Conservation (phyloP, 2,113 vertebrate genomes). For the Xyliphius kryptos region DNA sequence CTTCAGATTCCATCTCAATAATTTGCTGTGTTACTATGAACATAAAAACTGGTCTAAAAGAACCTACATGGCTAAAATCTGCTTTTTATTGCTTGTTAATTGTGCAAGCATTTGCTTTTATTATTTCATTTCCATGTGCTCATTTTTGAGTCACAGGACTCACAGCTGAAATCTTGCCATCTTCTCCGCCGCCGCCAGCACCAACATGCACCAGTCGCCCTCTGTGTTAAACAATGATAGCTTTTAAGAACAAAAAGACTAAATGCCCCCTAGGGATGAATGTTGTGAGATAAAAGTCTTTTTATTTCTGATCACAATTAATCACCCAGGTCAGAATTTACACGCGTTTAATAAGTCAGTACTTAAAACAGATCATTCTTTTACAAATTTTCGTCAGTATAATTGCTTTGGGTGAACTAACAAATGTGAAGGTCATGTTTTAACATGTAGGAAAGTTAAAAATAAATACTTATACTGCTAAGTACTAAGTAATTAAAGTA, state of each 20-base stretch:
- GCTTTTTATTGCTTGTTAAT: too few relatives aligned
- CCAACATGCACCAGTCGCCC: slow-evolving; percentile 12
- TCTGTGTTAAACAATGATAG: slow-evolving; percentile 27
- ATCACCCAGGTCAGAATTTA: too few relatives aligned
- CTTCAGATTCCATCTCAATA: neutral
- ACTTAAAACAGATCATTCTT: too few relatives aligned
- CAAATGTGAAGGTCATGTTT: too few relatives aligned
- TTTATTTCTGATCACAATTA: too few relatives aligned
- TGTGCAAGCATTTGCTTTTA: neutral
- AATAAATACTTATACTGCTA: too few relatives aligned
- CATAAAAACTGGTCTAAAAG: too few relatives aligned
- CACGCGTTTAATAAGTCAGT: neutral
- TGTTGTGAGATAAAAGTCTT: neutral
- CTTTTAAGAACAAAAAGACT: slow-evolving; percentile 24
- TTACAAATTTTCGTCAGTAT: too few relatives aligned
- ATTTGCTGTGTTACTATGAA: neutral
- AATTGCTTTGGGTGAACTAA: too few relatives aligned
- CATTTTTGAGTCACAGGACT: slow-evolving; percentile 7
- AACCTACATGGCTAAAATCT: too few relatives aligned
- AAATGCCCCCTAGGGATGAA: slow-evolving; percentile 8
- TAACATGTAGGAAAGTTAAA: too few relatives aligned
- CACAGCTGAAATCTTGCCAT: slow-evolving; percentile 19
- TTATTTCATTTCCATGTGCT: slow-evolving; percentile 23
- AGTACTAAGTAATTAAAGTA: too few relatives aligned
- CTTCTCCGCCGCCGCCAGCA: slow-evolving; percentile 9